These are phyloP conservation scores for Hydrocynus forskahlii DNA, from an alignment of 2,797 vertebrate genomes.

Conservation along the genomic window DNA sequence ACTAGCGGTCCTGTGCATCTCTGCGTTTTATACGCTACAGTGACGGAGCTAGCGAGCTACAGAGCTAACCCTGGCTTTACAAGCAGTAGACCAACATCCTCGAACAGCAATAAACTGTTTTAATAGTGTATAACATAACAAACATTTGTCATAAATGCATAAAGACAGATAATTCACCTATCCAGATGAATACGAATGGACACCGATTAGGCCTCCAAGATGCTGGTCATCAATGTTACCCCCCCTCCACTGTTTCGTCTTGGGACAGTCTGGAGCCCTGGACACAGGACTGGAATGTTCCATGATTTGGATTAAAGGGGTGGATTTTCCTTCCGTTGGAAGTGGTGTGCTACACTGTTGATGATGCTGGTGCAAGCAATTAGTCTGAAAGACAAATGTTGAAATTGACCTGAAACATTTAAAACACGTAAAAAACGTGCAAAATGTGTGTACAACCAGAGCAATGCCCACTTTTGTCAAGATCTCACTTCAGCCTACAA, in stretches of 20 bases:
- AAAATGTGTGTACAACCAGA: no score
- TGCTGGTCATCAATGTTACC: not conserved
- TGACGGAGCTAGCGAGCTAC: not conserved
- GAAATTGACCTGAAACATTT: no score
- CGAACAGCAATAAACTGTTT: not conserved
- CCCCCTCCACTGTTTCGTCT: constrained; percentile 7
- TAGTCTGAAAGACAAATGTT: no score
- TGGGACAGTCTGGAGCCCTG: not conserved
- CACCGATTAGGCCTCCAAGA: constrained; percentile 12
- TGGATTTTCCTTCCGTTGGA: not conserved
- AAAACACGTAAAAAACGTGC: no score
- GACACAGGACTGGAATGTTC: constrained; percentile 17
- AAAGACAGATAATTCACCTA: constrained; percentile 31
- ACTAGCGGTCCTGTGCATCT: not conserved
- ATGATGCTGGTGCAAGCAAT: no score
- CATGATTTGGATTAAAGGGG: constrained; percentile 6
- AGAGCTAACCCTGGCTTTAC: not conserved
- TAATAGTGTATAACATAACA: not conserved
- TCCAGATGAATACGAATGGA: constrained; percentile 7
- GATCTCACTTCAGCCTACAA: no score
- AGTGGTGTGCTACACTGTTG: not conserved
- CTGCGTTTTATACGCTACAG: not conserved
- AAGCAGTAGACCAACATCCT: not conserved
- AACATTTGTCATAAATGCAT: not conserved
- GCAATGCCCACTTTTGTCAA: no score